Conservation (phyloP, 2,113 vertebrate genomes). For the Tretioscincus oriximinensis region DNA sequence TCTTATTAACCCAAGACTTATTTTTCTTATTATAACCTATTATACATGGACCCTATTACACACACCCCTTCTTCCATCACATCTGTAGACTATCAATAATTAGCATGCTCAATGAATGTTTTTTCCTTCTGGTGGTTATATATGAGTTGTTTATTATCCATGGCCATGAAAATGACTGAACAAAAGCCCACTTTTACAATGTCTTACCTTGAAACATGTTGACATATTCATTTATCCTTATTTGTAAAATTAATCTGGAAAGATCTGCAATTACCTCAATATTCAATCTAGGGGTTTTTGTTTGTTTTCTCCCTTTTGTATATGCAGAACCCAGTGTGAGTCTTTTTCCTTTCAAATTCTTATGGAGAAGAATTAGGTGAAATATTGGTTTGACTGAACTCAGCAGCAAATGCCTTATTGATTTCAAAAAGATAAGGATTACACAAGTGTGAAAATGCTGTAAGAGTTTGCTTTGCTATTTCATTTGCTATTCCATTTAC, state of each 20-base stretch:
- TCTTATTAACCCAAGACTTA: too few relatives aligned
- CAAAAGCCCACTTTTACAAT: constrained; percentile 63
- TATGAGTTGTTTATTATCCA: not conserved
- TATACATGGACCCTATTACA: not conserved
- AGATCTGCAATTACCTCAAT: not conserved
- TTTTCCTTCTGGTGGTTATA: not conserved
- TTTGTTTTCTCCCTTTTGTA: not conserved
- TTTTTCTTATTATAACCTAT: too few relatives aligned
- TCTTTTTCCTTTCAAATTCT: not conserved
- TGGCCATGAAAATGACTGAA: constrained; percentile 25
- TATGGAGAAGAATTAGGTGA: not conserved
- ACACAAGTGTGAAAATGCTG: not conserved
- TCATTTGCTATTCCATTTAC: not conserved
- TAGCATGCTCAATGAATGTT: not conserved
- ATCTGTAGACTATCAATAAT: constrained; percentile 18
- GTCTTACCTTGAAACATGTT: constrained; percentile 64
- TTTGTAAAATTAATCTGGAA: constrained; percentile 21
- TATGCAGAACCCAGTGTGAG: not conserved
- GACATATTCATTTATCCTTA: constrained; percentile 51
- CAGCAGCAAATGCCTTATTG: not conserved
- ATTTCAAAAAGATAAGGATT: not conserved
- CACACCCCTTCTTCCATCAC: not conserved
- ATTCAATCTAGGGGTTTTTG: not conserved
- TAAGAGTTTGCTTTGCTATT: not conserved
- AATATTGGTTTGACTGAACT: not conserved